Percentiles rank a stretch among this genome's conserved stretches.
phyloP scores from a whole-genome alignment of 2,797 vertebrate species.

The Gallirallus australis region DNA sequence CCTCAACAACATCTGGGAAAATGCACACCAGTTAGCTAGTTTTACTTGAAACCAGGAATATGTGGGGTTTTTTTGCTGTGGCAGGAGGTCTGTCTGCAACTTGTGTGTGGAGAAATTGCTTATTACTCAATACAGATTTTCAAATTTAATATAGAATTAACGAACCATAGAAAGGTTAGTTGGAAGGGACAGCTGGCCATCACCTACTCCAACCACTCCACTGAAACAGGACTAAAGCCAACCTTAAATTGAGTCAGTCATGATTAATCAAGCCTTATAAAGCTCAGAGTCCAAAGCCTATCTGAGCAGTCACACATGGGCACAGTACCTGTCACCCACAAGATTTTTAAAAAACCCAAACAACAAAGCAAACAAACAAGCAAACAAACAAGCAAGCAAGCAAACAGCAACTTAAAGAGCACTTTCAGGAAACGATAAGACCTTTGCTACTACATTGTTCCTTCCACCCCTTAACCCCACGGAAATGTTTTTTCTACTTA shows the following conservation, averaged over 20 bases:
- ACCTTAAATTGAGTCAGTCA: neutral
- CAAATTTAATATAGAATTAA: neutral
- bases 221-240: neutral
- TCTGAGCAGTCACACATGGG: neutral
- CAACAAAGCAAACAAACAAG: neutral
- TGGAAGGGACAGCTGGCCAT: neutral
- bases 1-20: neutral
- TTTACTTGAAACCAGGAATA: neutral
- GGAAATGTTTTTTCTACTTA: slow-evolving; percentile 31
- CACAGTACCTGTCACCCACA: neutral
- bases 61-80: neutral
- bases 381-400: neutral
- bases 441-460: neutral
- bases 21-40: neutral
- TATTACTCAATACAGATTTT: neutral
- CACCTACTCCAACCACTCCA: neutral
- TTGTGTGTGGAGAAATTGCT: neutral
- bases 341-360: neutral
- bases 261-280: neutral
- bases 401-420: neutral
- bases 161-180: neutral
- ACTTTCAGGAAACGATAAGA: slow-evolving; percentile 27
- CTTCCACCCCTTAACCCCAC: neutral
- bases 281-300: neutral
- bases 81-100: neutral